Evolutionary conservation across 2,888 invertebrate genomes (phyloP).

Genomic region (Lottia gigantea): DNA sequence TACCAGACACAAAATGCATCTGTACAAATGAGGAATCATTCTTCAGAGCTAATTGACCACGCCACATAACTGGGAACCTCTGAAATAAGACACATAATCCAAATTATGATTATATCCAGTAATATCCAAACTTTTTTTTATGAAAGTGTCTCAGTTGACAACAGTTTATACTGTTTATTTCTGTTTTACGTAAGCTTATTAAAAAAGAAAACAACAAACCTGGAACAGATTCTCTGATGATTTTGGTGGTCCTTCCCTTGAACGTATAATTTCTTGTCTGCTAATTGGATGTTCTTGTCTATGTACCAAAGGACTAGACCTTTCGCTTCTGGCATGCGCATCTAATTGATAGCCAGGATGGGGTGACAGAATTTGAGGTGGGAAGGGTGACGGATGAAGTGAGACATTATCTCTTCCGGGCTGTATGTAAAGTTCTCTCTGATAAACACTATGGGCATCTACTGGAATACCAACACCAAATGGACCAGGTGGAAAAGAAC

Average conservation of each 20-base stretch:
- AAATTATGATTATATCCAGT: no score
- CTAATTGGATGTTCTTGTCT: slow-evolving; percentile 18
- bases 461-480: slow-evolving; percentile 1
- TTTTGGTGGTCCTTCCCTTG: background rate
- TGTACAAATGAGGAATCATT: slow-evolving; percentile 97
- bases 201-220: slow-evolving; percentile 14
- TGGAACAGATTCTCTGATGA: background rate
- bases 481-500: slow-evolving; percentile 26
- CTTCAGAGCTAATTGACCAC: slow-evolving; percentile 92
- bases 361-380: slow-evolving; percentile 15
- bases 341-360: slow-evolving; percentile 16
- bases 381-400: slow-evolving; percentile 18
- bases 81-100: slow-evolving; percentile 69
- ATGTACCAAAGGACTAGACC: slow-evolving; percentile 19
- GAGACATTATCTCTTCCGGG: background rate
- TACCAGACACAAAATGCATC: slow-evolving; percentile 98
- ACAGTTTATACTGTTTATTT: slow-evolving; percentile 21
- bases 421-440: background rate
- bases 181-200: slow-evolving; percentile 23
- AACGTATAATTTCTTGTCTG: slow-evolving; percentile 19
- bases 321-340: slow-evolving; percentile 14
- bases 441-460: slow-evolving; percentile 2
- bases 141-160: slow-evolving; percentile 15
- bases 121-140: no score
- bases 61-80: slow-evolving; percentile 98